Base-by-base conservation (phyloP, 2,113 vertebrate genomes). In the Tachycineta bicolor region DNA sequence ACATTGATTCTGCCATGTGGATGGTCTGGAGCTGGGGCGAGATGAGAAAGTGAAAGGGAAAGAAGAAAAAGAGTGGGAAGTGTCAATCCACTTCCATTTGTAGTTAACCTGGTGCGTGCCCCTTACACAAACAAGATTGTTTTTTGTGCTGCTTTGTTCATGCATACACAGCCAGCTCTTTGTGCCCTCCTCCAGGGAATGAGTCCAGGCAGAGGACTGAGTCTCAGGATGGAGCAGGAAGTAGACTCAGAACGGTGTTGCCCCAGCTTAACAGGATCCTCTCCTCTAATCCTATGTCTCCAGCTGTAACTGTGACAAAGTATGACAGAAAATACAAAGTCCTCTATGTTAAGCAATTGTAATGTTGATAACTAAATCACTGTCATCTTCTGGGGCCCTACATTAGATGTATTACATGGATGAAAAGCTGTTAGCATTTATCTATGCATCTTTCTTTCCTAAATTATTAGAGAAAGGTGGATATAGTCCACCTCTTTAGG, bases 91-190 rank as follows among this genome's bases (percentile, higher is more conserved):
- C 6, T 43, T 58, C 11, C 8, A 16, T 52, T 59, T 67, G 9
- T 59, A 20, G 15, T 59, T 67, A 46, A 59, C 9, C 10, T 39
- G 23, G 5, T 16, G 5, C 0, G 3, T 0, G 0, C 6, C 19
- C 58, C 44, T 37, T 33, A 16, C 0, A 0, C 33, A 59, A 81
- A n/a, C 23, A 21, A 25, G 12, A 74, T 24, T 59, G 53, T 33
- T 56, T 39, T 58, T 33, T 11, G n/a, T 74, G 9, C 15, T 74
- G 37, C 4, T 52, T 59, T 52, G 5, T 28, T 52, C 23, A 12
- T 29, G 15, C 7, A 24, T 17, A 12, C 10, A 33, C 8, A 74
- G 22, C 8, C 33, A 67, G 19, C 5, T 58, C 22, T 20, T 39
- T 39, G 39, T 44, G 15, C 1, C 5, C 19, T 74, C 37, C 33